A percentile compares a stretch with the other conserved stretches of the same genome.
Conservation (phyloP, 2,797 vertebrate species). For the Periparus ater region DNA sequence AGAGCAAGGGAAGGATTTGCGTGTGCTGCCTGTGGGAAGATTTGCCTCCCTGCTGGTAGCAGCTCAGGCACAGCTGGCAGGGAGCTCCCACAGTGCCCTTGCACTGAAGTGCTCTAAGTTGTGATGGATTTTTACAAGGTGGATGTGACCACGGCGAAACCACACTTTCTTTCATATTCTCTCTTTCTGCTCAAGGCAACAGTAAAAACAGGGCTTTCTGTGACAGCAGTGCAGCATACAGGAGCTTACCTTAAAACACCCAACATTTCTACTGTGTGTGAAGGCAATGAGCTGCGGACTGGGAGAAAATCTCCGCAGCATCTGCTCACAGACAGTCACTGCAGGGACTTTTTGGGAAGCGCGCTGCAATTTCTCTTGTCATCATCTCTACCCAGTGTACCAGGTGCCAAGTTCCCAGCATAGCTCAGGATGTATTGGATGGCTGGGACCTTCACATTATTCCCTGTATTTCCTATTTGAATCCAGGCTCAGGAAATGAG, state of each 20-base stretch:
- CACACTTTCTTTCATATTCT: rapidly evolving
- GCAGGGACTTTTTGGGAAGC: not conserved
- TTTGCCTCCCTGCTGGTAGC: not conserved
- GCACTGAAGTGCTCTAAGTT: not conserved
- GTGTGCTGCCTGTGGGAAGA: not conserved
- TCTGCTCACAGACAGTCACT: not conserved
- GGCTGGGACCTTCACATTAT: not conserved
- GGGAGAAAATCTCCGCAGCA: not conserved
- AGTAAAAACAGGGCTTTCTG: not conserved
- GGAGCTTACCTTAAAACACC: not conserved
- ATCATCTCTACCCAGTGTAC: not conserved
- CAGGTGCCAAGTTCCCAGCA: not conserved
- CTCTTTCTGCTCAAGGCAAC: not conserved
- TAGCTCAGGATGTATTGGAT: not conserved
- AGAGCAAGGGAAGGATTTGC: not conserved
- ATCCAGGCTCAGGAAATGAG: not conserved
- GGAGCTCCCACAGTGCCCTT: not conserved
- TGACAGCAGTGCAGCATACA: not conserved
- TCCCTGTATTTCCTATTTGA: not conserved
- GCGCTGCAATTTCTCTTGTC: not conserved
- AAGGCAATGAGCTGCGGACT: not conserved
- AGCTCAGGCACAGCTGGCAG: not conserved
- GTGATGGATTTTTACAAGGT: not conserved
- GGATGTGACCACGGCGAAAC: not conserved
- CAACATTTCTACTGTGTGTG: not conserved